A percentile compares a stretch with the other conserved stretches of the same genome.
These are phyloP conservation scores for Lophochroa leadbeateri DNA, from an alignment of 2,113 vertebrate species.

Conservation along the genomic window DNA sequence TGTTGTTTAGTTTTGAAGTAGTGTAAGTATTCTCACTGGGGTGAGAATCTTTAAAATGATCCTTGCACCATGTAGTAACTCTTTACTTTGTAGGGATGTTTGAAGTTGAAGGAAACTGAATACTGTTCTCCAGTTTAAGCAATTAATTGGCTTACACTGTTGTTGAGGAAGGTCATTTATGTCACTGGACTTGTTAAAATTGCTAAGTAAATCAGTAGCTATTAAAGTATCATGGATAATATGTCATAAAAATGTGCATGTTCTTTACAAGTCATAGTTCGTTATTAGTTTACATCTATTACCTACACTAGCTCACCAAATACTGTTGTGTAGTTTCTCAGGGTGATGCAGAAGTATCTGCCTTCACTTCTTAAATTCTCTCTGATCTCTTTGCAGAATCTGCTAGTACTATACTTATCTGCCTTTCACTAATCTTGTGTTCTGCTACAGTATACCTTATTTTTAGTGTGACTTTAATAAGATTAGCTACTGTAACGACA, in stretches of 20 bases:
- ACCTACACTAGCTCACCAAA: neutral
- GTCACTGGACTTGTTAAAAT: neutral
- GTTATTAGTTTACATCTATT: neutral
- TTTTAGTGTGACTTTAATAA: constrained; percentile 50
- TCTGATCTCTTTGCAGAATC: neutral
- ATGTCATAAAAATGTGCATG: neutral
- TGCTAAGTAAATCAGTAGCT: neutral
- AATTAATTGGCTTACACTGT: neutral
- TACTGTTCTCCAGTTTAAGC: neutral
- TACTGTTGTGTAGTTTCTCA: neutral
- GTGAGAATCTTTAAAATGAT: neutral
- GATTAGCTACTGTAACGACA: constrained; percentile 29
- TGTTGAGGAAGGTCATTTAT: neutral
- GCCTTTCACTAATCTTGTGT: neutral
- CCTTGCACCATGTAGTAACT: neutral
- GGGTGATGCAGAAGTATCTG: neutral
- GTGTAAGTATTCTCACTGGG: neutral
- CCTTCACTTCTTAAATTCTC: neutral
- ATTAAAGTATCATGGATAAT: neutral
- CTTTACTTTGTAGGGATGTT: neutral
- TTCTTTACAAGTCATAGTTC: neutral
- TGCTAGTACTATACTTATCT: neutral
- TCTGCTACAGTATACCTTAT: neutral
- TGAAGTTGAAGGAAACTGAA: neutral
- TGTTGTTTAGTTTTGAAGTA: neutral